A percentile compares a stretch with the other conserved stretches of the same genome.
Conservation (phyloP, 2,113 vertebrate species). For the Cariama cristata region DNA sequence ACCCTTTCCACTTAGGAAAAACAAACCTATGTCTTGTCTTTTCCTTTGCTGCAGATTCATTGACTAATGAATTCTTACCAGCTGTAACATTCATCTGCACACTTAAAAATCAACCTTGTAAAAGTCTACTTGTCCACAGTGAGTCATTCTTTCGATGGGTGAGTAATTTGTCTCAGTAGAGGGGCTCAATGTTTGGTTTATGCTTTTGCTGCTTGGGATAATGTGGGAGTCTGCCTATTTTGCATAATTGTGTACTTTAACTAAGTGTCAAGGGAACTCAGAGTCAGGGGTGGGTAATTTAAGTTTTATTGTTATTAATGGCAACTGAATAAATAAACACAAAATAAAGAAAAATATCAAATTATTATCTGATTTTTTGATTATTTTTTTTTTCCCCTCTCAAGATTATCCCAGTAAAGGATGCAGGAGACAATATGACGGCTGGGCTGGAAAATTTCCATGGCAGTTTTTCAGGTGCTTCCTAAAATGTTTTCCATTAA, state of each 20-base stretch:
- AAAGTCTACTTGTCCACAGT: neutral
- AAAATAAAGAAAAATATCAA: neutral
- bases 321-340: neutral
- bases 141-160: slow-evolving; percentile 19
- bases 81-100: slow-evolving; percentile 4
- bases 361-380: neutral
- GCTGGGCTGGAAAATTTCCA: slow-evolving; percentile 1
- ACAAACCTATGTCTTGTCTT: neutral
- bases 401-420: neutral
- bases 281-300: neutral
- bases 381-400: neutral
- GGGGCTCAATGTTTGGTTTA: neutral
- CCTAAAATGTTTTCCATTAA: slow-evolving; percentile 13
- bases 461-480: slow-evolving; percentile 22
- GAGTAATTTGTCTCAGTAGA: slow-evolving; percentile 31
- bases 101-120: neutral
- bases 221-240: neutral
- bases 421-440: neutral
- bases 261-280: neutral
- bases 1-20: neutral
- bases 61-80: slow-evolving; percentile 27
- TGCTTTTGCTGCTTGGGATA: neutral
- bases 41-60: neutral
- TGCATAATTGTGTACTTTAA: neutral
- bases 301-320: neutral